A percentile compares a stretch with the other conserved stretches of the same genome.
Conservation (phyloP, 1,140 invertebrate species). For the Listronotus bonariensis region DNA sequence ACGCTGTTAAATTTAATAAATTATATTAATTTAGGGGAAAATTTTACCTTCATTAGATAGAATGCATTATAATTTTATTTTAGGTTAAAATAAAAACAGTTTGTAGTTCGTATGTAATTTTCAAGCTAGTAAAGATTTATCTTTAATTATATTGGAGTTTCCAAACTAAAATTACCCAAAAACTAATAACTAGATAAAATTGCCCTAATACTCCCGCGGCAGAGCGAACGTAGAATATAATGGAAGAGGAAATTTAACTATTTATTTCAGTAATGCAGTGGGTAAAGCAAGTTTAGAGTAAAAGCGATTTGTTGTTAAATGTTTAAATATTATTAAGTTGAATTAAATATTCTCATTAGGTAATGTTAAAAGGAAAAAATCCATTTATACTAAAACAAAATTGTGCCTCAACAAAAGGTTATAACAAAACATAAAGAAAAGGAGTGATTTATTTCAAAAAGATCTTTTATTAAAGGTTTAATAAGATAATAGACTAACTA, state of each 20-base stretch:
- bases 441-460: too few relatives aligned
- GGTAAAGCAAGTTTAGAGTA: slow-evolving; percentile 20
- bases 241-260: slow-evolving; percentile 36
- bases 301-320: slow-evolving; percentile 37
- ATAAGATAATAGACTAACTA: too few relatives aligned
- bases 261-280: slow-evolving; percentile 32
- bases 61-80: slow-evolving; percentile 24
- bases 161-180: slow-evolving; percentile 34
- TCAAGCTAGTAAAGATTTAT: slow-evolving; percentile 33
- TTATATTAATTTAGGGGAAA: too few relatives aligned
- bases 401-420: too few relatives aligned
- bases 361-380: too few relatives aligned
- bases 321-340: slow-evolving; percentile 26
- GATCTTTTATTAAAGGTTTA: too few relatives aligned
- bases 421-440: too few relatives aligned
- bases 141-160: slow-evolving; percentile 39
- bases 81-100: slow-evolving; percentile 30
- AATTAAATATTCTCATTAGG: slow-evolving; percentile 15
- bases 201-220: slow-evolving; percentile 32
- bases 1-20: too few relatives aligned
- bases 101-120: slow-evolving; percentile 26
- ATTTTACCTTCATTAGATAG: not conserved
- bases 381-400: too few relatives aligned
- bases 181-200: slow-evolving; percentile 39
- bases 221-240: slow-evolving; percentile 23